Percentiles rank a stretch among this genome's conserved stretches.
Conservation (phyloP, 2,113 vertebrate genomes). For the Oryzias celebensis region DNA sequence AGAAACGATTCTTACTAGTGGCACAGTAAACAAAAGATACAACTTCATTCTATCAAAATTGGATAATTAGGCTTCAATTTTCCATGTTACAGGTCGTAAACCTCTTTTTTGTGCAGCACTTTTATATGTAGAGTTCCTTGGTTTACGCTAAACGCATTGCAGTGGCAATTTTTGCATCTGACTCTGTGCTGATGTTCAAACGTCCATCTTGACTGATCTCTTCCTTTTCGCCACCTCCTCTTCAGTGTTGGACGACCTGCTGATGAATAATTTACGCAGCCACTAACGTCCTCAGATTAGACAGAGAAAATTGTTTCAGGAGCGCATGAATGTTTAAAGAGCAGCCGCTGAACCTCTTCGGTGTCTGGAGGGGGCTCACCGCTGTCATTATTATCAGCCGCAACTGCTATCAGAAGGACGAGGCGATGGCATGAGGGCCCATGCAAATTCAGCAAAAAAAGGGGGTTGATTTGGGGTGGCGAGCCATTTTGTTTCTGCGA, state of each 20-base stretch:
- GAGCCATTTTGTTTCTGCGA: conserved; percentile 44
- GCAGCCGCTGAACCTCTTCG: conserved; percentile 64
- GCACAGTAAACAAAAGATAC: no score
- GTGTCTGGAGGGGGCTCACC: conserved; percentile 47
- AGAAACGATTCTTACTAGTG: no score
- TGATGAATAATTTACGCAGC: conserved; percentile 69
- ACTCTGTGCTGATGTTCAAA: conserved; percentile 38
- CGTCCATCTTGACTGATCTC: conserved; percentile 51
- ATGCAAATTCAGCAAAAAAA: conserved; percentile 51
- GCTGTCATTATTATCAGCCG: conserved; percentile 69
- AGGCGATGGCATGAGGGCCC: conserved; percentile 38
- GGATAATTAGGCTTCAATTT: no score
- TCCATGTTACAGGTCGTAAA: no score
- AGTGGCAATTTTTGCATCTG: conserved; percentile 31
- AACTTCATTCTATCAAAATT: no score
- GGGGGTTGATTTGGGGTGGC: conserved; percentile 21
- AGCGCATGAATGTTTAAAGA: conserved; percentile 78
- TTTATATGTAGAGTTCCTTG: not conserved
- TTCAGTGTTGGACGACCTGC: conserved; percentile 56
- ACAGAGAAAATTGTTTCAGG: conserved; percentile 74
- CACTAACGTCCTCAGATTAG: conserved; percentile 72
- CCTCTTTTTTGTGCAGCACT: no score
- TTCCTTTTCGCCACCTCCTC: conserved; percentile 49
- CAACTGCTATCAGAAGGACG: conserved; percentile 56
- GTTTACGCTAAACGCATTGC: not conserved